phyloP scores from a whole-genome alignment of 2,113 vertebrate species.

The Oplegnathus fasciatus region DNA sequence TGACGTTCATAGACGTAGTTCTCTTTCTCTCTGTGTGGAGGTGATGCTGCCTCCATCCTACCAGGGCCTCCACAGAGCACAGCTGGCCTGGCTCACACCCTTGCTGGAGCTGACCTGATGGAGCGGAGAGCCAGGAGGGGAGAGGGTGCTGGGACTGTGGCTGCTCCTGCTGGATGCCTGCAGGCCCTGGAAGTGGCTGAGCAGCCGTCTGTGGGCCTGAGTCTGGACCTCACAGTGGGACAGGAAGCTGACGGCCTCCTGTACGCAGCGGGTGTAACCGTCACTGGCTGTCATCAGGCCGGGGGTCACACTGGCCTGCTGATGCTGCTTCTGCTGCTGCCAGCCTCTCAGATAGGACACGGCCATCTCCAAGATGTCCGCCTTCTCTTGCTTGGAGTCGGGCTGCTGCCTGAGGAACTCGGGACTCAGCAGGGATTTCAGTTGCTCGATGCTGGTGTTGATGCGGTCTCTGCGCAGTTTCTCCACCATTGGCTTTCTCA shows the following conservation, averaged over 20 bases:
- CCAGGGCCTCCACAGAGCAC: conserved; percentile 85
- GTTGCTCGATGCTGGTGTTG: conserved; percentile 86
- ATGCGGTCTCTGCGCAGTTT: conserved; percentile 85
- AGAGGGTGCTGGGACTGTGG: conserved; percentile 26
- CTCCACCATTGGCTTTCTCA: conserved; percentile 86
- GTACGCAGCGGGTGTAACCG: conserved; percentile 82
- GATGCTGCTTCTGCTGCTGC: conserved; percentile 75
- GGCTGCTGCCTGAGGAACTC: conserved; percentile 84
- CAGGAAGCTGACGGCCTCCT: conserved; percentile 82
- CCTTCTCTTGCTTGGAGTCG: conserved; percentile 87
- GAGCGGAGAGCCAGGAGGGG: conserved; percentile 70
- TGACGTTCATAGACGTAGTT: conserved; percentile 74
- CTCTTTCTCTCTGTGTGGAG: conserved; percentile 29
- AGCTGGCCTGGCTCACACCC: conserved; percentile 44
- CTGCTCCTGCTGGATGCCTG: conserved; percentile 55
- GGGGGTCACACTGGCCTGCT: conserved; percentile 25
- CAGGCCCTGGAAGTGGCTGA: conserved; percentile 79
- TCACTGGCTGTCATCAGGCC: conserved; percentile 51
- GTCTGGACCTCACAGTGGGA: conserved; percentile 73
- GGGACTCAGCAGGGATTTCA: conserved; percentile 81
- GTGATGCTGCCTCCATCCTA: conserved; percentile 58
- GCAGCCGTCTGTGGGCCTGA: conserved; percentile 71
- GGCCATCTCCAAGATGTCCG: conserved; percentile 86
- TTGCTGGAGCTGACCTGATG: conserved; percentile 66
- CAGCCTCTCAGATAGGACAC: conserved; percentile 79